These are phyloP conservation scores for Ylistrum balloti DNA, from an alignment of 1,140 invertebrate species.

Conservation along the genomic window DNA sequence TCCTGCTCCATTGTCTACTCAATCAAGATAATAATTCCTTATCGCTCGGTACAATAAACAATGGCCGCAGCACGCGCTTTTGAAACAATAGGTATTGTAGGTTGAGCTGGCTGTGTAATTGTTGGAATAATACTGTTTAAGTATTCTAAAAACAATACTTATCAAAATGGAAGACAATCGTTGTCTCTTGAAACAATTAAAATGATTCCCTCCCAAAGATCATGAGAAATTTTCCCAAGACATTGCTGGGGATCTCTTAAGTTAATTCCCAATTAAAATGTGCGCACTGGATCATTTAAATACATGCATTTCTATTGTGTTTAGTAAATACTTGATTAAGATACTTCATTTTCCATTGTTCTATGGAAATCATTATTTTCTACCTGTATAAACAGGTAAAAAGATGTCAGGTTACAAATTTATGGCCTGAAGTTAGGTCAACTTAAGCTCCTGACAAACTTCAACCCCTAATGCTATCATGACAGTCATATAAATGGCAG, in stretches of 20 bases:
- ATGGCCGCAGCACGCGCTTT: constrained; percentile 12
- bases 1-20: background rate
- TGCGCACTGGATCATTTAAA: background rate
- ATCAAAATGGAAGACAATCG: background rate
- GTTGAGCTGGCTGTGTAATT: background rate
- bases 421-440: background rate
- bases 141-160: background rate
- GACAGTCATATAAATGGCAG: background rate
- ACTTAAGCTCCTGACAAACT: background rate
- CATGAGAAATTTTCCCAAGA: background rate
- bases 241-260: background rate
- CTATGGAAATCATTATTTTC: background rate
- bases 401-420: background rate
- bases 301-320: background rate
- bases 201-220: constrained; percentile 26
- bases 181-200: background rate
- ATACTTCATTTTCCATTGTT: background rate
- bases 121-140: background rate
- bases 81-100: background rate
- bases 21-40: background rate
- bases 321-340: background rate
- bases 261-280: background rate
- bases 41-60: background rate
- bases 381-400: constrained; percentile 28
- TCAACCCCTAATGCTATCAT: background rate